A percentile compares a stretch with the other conserved stretches of the same genome.
Conservation (phyloP, 2,888 invertebrate species). For the Volucella bombylans region DNA sequence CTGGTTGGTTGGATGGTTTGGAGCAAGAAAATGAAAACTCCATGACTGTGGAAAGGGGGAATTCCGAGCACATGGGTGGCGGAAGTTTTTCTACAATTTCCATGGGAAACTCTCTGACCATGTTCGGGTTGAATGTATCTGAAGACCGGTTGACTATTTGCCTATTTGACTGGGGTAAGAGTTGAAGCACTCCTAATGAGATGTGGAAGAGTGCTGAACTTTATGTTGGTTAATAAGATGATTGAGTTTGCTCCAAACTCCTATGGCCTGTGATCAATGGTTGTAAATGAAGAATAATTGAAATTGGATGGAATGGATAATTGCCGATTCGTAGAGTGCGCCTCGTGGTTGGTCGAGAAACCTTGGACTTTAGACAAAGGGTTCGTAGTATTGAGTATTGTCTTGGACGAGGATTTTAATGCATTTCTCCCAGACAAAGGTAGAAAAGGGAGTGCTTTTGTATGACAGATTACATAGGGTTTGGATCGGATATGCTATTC, state of each 20-base stretch:
- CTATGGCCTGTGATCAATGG: not conserved
- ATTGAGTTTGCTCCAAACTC: slow-evolving; percentile 4
- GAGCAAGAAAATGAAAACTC: no score
- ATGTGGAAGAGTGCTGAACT: not conserved
- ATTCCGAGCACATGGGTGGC: slow-evolving; percentile 18
- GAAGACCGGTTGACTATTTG: not conserved
- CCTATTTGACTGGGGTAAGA: slow-evolving; percentile 5
- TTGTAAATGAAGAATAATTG: slow-evolving; percentile 4
- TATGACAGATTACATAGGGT: no score
- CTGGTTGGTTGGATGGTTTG: not conserved
- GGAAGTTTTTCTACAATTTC: slow-evolving; percentile 21
- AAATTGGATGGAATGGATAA: no score
- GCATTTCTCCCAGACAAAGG: no score
- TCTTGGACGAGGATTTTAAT: no score
- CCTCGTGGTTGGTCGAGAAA: no score
- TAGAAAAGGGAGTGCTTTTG: no score
- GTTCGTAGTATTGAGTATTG: no score
- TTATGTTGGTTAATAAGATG: slow-evolving; percentile 14
- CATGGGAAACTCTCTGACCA: slow-evolving; percentile 37
- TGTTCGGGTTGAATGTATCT: slow-evolving; percentile 6
- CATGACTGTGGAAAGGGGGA: not conserved
- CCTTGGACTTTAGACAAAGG: no score
- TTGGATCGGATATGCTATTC: no score
- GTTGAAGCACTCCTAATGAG: slow-evolving; percentile 25
- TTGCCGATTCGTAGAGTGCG: no score